A percentile compares a stretch with the other conserved stretches of the same genome.
Conservation (phyloP, 2,113 vertebrate genomes). For the Gopherus evgoodei region DNA sequence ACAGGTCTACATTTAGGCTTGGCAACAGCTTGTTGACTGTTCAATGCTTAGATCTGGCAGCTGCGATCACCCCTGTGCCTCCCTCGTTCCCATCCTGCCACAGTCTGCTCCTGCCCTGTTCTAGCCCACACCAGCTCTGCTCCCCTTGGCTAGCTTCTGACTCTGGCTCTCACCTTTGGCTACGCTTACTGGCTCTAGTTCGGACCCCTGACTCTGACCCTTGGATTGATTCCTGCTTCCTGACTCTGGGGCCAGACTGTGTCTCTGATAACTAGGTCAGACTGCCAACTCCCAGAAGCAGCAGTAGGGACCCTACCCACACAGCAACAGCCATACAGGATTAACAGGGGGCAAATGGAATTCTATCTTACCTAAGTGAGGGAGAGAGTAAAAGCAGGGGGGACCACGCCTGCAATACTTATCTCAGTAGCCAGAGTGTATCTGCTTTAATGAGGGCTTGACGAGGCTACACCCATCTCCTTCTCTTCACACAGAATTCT, state of each 20-base stretch:
- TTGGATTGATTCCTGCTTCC: neutral
- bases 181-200: neutral
- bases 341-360: neutral
- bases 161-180: no score
- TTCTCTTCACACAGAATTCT: neutral
- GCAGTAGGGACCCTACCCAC: neutral
- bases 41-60: neutral
- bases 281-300: neutral
- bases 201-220: neutral
- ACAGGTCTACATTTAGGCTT: neutral
- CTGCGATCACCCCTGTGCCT: neutral
- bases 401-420: neutral
- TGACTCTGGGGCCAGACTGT: neutral
- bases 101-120: neutral
- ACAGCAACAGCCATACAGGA: neutral
- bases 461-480: neutral
- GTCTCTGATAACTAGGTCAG: neutral
- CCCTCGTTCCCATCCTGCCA: neutral
- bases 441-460: neutral
- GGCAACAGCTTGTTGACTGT: neutral
- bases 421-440: neutral
- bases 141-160: no score
- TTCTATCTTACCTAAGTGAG: neutral
- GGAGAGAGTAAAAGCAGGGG: neutral
- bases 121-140: no score